A percentile compares a stretch with the other conserved stretches of the same genome.
Evolutionary conservation across 2,888 invertebrate genomes (phyloP).

Genomic region (Polyommatus iphigenia): DNA sequence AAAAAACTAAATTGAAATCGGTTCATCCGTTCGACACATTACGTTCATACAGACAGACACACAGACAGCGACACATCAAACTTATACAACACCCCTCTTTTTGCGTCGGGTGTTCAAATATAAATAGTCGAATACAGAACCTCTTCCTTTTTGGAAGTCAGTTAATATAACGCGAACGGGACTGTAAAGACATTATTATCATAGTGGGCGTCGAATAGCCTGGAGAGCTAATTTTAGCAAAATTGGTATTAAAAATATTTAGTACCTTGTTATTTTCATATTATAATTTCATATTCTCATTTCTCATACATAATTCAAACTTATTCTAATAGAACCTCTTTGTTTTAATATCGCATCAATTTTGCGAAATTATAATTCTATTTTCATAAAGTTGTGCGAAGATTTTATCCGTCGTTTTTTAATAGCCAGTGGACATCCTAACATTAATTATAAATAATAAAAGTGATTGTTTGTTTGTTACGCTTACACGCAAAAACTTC

Average conservation of each 20-base stretch:
- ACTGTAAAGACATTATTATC: background rate
- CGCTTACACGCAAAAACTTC: no score
- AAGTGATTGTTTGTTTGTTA: no score
- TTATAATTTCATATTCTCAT: slow-evolving; percentile 23
- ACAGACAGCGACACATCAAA: no score
- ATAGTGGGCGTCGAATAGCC: background rate
- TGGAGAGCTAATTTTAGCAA: background rate
- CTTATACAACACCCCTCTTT: no score
- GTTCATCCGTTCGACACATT: no score
- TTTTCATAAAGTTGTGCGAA: slow-evolving; percentile 8
- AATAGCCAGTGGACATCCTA: background rate
- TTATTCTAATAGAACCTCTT: slow-evolving; percentile 16
- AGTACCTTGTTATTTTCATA: slow-evolving; percentile 12
- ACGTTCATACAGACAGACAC: no score
- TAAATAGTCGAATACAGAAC: no score
- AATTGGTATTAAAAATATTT: background rate
- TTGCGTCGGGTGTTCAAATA: no score
- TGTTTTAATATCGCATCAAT: slow-evolving; percentile 29
- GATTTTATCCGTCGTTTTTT: background rate
- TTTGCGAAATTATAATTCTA: slow-evolving; percentile 8
- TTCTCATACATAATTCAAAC: slow-evolving; percentile 25
- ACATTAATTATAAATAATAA: no score
- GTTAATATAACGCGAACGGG: no score
- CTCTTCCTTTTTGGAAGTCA: no score
- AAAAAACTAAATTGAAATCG: no score